Base-by-base conservation (phyloP, 2,113 vertebrate genomes). In the Salvelinus alpinus region DNA sequence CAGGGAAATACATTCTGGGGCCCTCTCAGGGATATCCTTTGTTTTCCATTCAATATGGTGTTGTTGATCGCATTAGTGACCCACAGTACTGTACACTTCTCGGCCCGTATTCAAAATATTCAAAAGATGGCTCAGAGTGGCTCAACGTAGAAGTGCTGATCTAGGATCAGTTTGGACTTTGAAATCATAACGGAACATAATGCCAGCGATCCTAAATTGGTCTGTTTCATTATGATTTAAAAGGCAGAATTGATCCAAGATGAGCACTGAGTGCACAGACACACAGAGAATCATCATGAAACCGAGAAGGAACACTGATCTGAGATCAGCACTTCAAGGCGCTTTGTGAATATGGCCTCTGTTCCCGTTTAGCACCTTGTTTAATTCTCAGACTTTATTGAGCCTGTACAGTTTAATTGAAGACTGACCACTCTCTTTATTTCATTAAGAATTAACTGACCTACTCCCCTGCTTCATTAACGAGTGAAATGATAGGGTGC, bases 381-480 rank as follows among this genome's bases (percentile, higher is more conserved):
- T 3, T 16, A 54, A 18, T 54, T 5, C 3, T 54, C 13, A 5
- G 51, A 54, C 38, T 44, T 44, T 44, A 44, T 44, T 44, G 38
- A 44, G 38, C 38, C 38, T 54, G 16, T 25, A 22, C 75, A 22
- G 79, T 83, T 86, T 73, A 84, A 78, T 86, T 75, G 83, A 68
- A 66, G 62, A 67, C 77, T 79, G 81, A 75, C 81, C 83, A 82
- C 80, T 85, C 78, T 85, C 59, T 62, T 62, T 22, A 62, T 24
- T 62, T 84, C 84, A 89, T 90, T 88, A 80, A 88, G 82, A 82
- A 84, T 16, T 69, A 54, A 80, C 83, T 84, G 79, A 86, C 81
- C 83, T 86, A 88, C 84, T 85, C 87, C 86, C 86, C 75, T 47
- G 80, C 70, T 84, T 88, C 84, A 90, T 90, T 88, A 90, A 88